Percentiles rank a stretch among this genome's conserved stretches.
Conservation (phyloP, 2,888 invertebrate species). For the Drosophila leonis region DNA sequence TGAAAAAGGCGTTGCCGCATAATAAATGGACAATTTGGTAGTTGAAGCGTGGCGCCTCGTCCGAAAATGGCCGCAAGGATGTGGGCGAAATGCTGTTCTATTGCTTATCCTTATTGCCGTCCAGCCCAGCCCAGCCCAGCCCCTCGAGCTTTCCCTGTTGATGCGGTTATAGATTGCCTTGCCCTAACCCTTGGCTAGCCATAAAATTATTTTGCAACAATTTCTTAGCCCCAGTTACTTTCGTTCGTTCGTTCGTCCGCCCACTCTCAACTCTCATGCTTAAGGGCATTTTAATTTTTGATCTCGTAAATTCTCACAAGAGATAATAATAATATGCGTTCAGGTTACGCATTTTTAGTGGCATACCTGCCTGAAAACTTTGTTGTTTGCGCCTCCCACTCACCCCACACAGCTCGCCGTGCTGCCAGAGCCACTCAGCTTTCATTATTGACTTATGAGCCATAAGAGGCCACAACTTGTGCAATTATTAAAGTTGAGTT, state of each 20-base stretch:
- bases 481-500: slow-evolving; percentile 79
- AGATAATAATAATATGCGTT: slow-evolving; percentile 82
- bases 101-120: slow-evolving; percentile 38
- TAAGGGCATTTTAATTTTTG: slow-evolving; percentile 80
- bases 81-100: slow-evolving; percentile 55
- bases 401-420: not conserved
- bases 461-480: slow-evolving; percentile 77
- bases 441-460: slow-evolving; percentile 77
- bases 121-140: slow-evolving; percentile 18
- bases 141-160: slow-evolving; percentile 44
- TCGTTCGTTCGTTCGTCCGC: slow-evolving; percentile 5
- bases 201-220: slow-evolving; percentile 81
- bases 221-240: slow-evolving; percentile 67
- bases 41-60: slow-evolving; percentile 73
- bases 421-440: slow-evolving; percentile 9
- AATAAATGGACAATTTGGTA: slow-evolving; percentile 83
- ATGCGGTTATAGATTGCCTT: slow-evolving; percentile 76
- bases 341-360: slow-evolving; percentile 73
- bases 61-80: slow-evolving; percentile 74
- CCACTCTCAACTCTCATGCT: slow-evolving; percentile 25
- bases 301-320: slow-evolving; percentile 82
- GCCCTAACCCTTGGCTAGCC: slow-evolving; percentile 70
- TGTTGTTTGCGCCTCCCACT: slow-evolving; percentile 24
- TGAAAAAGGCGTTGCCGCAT: slow-evolving; percentile 83
- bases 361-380: slow-evolving; percentile 60